phyloP scores from a whole-genome alignment of 2,888 invertebrate genomes.

The Cremastobaeus sp. region DNA sequence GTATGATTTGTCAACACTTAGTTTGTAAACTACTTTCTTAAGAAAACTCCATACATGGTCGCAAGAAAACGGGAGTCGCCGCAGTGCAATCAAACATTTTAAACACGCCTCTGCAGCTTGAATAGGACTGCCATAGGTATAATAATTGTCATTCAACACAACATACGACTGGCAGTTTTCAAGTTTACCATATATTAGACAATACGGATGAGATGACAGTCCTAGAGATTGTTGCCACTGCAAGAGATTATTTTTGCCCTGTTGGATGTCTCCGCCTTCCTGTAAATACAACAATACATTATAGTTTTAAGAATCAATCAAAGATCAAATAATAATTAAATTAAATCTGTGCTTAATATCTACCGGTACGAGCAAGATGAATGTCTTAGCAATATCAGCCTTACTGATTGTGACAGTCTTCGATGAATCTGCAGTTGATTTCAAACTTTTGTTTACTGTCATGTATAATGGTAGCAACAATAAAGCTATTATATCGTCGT shows the following conservation, averaged over 20 bases:
- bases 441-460: background rate
- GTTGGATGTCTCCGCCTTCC: background rate
- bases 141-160: background rate
- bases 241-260: background rate
- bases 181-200: background rate
- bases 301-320: background rate
- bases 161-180: constrained; percentile 6
- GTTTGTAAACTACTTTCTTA: background rate
- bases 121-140: background rate
- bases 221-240: background rate
- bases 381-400: background rate
- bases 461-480: background rate
- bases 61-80: background rate
- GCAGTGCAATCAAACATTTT: background rate
- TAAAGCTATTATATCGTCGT: background rate
- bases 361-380: background rate
- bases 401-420: background rate
- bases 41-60: constrained; percentile 1
- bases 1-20: background rate
- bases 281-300: background rate
- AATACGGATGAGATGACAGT: background rate
- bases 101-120: constrained; percentile 8
- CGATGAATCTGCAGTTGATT: too few species aligned
- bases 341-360: background rate
- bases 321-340: background rate